Conservation (phyloP, 1,140 invertebrate genomes). For the Acromyrmex heyeri region DNA sequence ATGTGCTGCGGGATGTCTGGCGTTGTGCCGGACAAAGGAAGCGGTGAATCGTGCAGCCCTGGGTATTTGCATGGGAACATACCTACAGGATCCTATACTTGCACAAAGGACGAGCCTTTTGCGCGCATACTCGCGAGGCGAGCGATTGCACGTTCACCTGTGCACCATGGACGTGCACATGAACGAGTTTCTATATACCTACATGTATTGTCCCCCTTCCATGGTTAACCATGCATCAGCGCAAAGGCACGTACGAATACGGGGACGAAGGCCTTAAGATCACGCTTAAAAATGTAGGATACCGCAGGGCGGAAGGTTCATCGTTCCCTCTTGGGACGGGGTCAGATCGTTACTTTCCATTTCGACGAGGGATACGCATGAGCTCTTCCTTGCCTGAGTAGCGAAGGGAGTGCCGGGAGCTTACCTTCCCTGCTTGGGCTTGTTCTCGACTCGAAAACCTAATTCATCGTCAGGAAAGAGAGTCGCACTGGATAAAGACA, state of each 20-base stretch:
- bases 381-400: neutral
- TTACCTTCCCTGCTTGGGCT: neutral
- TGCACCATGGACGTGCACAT: slow-evolving; percentile 44
- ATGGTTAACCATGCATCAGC: neutral
- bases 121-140: slow-evolving; percentile 39
- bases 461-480: slow-evolving; percentile 36
- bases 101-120: slow-evolving; percentile 68
- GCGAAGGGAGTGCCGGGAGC: neutral
- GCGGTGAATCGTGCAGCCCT: slow-evolving; percentile 52
- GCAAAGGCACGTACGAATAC: slow-evolving; percentile 35
- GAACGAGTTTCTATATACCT: neutral
- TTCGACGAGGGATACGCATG: slow-evolving; percentile 43
- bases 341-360: slow-evolving; percentile 60
- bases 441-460: neutral
- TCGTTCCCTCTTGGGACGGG: slow-evolving; percentile 62
- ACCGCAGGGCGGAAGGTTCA: slow-evolving; percentile 57
- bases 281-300: slow-evolving; percentile 74
- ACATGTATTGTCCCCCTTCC: neutral
- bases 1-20: neutral
- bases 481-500: slow-evolving; percentile 21
- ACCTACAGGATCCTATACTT: slow-evolving; percentile 60
- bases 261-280: slow-evolving; percentile 11
- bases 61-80: slow-evolving; percentile 70
- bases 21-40: slow-evolving; percentile 50
- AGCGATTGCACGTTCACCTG: slow-evolving; percentile 56